phyloP scores from a whole-genome alignment of 2,888 invertebrate species.

The Aspidapion aeneum region DNA sequence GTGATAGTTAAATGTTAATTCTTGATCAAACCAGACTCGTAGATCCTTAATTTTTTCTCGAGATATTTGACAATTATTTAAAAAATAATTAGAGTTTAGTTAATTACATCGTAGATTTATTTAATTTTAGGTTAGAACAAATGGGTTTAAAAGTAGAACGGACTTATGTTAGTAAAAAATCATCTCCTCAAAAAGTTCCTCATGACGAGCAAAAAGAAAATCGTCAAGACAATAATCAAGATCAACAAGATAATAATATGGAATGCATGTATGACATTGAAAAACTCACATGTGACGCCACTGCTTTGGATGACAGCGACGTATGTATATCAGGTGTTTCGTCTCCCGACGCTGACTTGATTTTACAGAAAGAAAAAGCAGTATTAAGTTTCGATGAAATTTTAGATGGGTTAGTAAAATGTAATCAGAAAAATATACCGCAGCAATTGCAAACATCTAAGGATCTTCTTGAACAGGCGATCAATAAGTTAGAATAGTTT shows the following conservation, averaged over 20 bases:
- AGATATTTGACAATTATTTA: no score
- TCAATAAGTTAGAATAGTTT: constrained; percentile 21
- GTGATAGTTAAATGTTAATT: no score
- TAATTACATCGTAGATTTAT: no score
- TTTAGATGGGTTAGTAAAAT: constrained; percentile 35
- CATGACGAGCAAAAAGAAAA: constrained; percentile 8
- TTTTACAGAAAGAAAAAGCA: constrained; percentile 32
- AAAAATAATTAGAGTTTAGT: no score
- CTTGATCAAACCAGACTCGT: no score
- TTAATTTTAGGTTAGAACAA: constrained; percentile 36
- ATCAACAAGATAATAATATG: constrained; percentile 29
- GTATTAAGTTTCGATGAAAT: constrained; percentile 37
- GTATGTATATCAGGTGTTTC: constrained; percentile 26
- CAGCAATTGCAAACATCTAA: constrained; percentile 23
- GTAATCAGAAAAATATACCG: constrained; percentile 36
- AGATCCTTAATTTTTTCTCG: no score
- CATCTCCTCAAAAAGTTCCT: constrained; percentile 3
- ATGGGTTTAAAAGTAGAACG: constrained; percentile 38
- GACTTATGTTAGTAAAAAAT: constrained; percentile 30
- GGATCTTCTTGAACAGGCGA: constrained; percentile 24
- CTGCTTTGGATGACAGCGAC: constrained; percentile 31
- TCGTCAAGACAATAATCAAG: constrained; percentile 14
- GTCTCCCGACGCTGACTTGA: constrained; percentile 32
- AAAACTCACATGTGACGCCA: constrained; percentile 33
- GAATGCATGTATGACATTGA: constrained; percentile 39